Conservation (phyloP, 2,888 invertebrate species). For the Cheilosia grossa region DNA sequence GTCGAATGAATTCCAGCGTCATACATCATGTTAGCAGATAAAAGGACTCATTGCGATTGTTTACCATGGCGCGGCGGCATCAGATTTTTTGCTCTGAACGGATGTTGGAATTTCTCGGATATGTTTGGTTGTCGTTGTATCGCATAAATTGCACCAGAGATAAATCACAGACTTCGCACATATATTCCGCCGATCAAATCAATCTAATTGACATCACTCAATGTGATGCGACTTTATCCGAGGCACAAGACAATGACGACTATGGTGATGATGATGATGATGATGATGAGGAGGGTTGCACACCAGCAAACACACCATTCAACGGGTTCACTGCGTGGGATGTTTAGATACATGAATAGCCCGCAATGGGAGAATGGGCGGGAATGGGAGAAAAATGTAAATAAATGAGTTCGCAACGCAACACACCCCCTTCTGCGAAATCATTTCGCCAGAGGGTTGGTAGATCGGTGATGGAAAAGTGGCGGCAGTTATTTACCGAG, state of each 20-base stretch:
- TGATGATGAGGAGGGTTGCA: conserved; percentile 60
- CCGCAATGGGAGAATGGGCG: conserved; percentile 2
- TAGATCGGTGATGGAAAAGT: conserved; percentile 31
- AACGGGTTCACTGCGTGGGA: conserved; percentile 35
- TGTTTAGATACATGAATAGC: conserved; percentile 46
- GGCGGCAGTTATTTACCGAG: conserved; percentile 61
- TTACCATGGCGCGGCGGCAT: conserved; percentile 51
- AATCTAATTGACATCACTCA: conserved; percentile 83
- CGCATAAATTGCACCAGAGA: conserved; percentile 64
- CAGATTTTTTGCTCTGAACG: conserved; percentile 35
- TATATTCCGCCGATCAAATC: conserved; percentile 82
- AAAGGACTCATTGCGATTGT: conserved; percentile 70
- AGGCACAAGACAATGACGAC: conserved; percentile 27
- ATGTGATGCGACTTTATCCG: conserved; percentile 79
- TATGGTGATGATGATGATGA: conserved; percentile 56
- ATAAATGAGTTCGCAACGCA: conserved; percentile 60
- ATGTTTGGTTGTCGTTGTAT: conserved; percentile 61
- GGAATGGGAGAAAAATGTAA: conserved; percentile 63
- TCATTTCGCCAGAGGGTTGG: conserved; percentile 50
- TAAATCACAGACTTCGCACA: conserved; percentile 66
- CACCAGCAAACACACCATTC: conserved; percentile 31
- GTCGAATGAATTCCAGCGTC: conserved; percentile 56
- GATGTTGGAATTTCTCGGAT: conserved; percentile 58
- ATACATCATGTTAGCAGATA: conserved; percentile 72
- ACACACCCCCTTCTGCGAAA: conserved; percentile 63